Conservation (phyloP, 1,140 invertebrate genomes). For the Bombus sibiricus region DNA sequence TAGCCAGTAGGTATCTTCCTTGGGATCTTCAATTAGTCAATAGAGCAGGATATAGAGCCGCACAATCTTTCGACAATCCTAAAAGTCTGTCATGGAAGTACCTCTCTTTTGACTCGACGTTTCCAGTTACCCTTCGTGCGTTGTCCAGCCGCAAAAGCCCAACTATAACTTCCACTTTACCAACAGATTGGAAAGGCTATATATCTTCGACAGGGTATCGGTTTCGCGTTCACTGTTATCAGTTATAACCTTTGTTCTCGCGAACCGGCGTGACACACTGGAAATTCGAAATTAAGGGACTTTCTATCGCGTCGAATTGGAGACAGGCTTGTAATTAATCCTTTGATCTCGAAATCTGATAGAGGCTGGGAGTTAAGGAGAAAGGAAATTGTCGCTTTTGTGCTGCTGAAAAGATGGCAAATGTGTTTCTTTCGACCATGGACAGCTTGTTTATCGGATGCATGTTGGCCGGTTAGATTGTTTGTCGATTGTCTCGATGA, state of each 20-base stretch:
- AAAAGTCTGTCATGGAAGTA: slow-evolving; percentile 12
- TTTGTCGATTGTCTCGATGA: too few species aligned
- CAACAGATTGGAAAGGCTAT: neutral
- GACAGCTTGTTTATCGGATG: neutral
- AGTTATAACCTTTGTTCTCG: slow-evolving; percentile 29
- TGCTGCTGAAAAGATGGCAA: neutral
- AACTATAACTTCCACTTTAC: slow-evolving; percentile 1
- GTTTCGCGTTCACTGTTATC: slow-evolving; percentile 14
- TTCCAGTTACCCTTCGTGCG: neutral
- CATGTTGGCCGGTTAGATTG: neutral
- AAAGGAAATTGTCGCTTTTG: neutral
- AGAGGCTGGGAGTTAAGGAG: neutral
- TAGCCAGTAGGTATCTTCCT: slow-evolving; percentile 24
- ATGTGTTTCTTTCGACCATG: neutral
- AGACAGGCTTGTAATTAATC: slow-evolving; percentile 21
- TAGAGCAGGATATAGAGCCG: slow-evolving; percentile 18
- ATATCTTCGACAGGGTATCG: neutral
- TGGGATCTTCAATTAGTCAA: slow-evolving; percentile 51
- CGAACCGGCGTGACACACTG: neutral
- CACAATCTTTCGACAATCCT: slow-evolving; percentile 2
- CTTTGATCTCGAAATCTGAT: neutral
- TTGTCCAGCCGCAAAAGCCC: too few species aligned
- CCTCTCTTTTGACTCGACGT: neutral
- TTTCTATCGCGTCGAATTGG: neutral
- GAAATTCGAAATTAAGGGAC: slow-evolving; percentile 1